Base-by-base conservation (phyloP, 92 coral and sea anemone species). In the Palythoa grandiflora region DNA sequence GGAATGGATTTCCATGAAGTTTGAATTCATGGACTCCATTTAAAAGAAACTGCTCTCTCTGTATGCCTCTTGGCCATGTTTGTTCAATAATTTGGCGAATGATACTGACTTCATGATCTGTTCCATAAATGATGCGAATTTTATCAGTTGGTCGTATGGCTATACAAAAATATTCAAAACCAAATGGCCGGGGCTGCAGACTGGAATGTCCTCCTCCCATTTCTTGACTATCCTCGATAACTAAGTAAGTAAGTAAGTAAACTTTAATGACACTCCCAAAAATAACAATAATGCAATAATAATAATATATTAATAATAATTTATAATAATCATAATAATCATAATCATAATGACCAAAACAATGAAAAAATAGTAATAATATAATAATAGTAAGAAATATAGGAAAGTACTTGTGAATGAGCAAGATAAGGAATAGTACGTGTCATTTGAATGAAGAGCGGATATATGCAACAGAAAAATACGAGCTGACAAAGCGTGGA, bases 21-120 rank as follows among this genome's bases (percentile, higher is more conserved):
- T 89, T 92, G 61, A 89, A 89, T 60, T 86, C 81, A 59, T 88
- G 87, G 9, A 90, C 91, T 35, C 90, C 85, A 52, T 84, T 79
- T 14, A 87, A 61, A 16, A 53, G 79, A 44, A 89, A 60, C 60
- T 36, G 68, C 68, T 89, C 93, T n/a, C 68, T 57, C 15, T 90
- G 92, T 57, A 89, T 92, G n/a, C 94, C 93, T 11, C 66, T 68
- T 1, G 83, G 60, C 93, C 94, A 89, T 10, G 87, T 51, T 84
- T 92, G 89, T 16, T 80, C 65, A 40, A 89, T 80, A 73, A 79
- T 87, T 71, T 89, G 94, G 54, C 90, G 88, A 80, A 89, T 87
- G 14, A 88, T 57, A 59, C 75, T 83, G 48, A 88, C 16, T 73
- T 88, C 91, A 38, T 83, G 79, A 60, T 72, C 80, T 44, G 88